A percentile compares a stretch with the other conserved stretches of the same genome.
Conservation (phyloP, 2,888 invertebrate species). For the Polylopha cassiicola region DNA sequence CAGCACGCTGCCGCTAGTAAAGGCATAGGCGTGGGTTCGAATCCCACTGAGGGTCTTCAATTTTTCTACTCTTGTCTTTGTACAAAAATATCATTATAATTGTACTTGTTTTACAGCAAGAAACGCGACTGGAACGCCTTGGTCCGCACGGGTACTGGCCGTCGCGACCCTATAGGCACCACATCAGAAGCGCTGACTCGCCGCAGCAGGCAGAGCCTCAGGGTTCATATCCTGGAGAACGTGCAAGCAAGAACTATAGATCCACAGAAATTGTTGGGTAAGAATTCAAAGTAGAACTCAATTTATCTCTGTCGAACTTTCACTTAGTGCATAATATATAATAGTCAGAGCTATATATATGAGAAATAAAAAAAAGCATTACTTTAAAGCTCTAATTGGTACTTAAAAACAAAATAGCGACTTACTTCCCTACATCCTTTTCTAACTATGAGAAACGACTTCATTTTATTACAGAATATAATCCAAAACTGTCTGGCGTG, state of each 20-base stretch:
- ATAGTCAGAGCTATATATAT: too few relatives aligned
- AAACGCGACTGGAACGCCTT: slow-evolving; percentile 92
- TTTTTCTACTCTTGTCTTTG: too few relatives aligned
- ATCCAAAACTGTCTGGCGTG: slow-evolving; percentile 85
- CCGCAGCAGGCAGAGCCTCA: slow-evolving; percentile 83
- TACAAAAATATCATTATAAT: too few relatives aligned
- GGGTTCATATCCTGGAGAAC: slow-evolving; percentile 82
- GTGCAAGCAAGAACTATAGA: slow-evolving; percentile 82
- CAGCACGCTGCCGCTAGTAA: too few relatives aligned
- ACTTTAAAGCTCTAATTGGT: too few relatives aligned
- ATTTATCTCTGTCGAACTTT: background rate
- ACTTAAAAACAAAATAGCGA: too few relatives aligned
- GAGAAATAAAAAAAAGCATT: too few relatives aligned
- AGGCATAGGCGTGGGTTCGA: too few relatives aligned
- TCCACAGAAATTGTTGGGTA: slow-evolving; percentile 84
- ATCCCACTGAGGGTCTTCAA: too few relatives aligned
- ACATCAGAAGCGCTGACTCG: slow-evolving; percentile 81
- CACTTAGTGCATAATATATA: background rate
- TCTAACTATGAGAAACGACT: background rate
- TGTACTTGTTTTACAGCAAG: slow-evolving; percentile 46
- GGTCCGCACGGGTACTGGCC: slow-evolving; percentile 83
- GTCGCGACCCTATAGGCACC: slow-evolving; percentile 87
- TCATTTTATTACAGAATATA: slow-evolving; percentile 79
- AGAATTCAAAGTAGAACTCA: slow-evolving; percentile 20
- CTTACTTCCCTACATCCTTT: background rate